Evolutionary conservation across 2,113 vertebrate genomes (phyloP).

Genomic region (Catharus fuscescens): DNA sequence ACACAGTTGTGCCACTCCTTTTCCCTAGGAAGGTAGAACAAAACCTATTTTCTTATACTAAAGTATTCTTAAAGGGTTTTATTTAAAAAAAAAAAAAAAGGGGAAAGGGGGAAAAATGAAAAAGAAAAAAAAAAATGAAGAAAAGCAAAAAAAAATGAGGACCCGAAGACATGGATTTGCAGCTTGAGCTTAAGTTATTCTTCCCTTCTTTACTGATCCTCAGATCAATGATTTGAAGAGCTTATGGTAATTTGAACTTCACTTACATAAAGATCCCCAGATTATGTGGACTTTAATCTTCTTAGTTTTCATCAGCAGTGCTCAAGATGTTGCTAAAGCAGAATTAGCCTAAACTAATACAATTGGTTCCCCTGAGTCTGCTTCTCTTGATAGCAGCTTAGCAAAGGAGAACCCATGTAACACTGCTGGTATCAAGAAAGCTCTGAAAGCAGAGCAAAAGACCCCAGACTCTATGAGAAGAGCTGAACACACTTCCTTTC

Average conservation of each 20-base stretch:
- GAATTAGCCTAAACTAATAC: constrained; percentile 42
- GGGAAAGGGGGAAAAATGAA: rapidly evolving
- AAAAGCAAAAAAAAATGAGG: too few relatives aligned
- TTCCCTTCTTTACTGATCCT: background rate
- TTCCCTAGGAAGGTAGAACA: background rate
- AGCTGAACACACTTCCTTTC: background rate
- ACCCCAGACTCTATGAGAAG: background rate
- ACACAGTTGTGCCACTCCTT: background rate
- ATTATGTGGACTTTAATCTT: constrained; percentile 48
- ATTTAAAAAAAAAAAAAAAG: background rate
- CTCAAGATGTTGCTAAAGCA: background rate
- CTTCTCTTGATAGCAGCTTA: constrained; percentile 12
- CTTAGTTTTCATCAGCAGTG: constrained; percentile 34
- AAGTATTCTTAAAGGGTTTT: background rate
- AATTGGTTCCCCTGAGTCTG: constrained; percentile 10
- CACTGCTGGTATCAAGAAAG: background rate
- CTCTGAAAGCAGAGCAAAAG: background rate
- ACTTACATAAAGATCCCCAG: constrained; percentile 40
- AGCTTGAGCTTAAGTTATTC: background rate
- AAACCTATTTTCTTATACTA: background rate
- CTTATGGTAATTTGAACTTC: constrained; percentile 49
- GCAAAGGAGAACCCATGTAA: background rate
- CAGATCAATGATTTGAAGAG: constrained; percentile 17
- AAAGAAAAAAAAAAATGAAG: too few relatives aligned
- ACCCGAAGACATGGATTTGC: background rate